Evolutionary conservation across 1,140 invertebrate genomes (phyloP).

Genomic region (Eriocheir sinensis): DNA sequence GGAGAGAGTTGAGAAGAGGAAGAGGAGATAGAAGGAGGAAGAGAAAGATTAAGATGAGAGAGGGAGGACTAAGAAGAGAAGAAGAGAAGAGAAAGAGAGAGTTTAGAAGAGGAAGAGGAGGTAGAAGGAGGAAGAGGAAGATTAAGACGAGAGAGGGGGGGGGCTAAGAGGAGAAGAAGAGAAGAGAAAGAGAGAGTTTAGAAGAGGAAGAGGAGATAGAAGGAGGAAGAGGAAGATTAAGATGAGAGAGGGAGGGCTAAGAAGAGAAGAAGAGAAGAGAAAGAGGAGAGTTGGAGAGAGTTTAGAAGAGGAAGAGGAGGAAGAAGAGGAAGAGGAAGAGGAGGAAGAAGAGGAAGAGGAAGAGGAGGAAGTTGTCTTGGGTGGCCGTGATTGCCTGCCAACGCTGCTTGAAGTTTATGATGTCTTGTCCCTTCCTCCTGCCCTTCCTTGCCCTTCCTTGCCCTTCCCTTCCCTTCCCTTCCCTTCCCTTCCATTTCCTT

Average conservation of each 20-base stretch:
- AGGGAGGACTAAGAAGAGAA: too few relatives aligned
- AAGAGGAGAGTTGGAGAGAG: neutral
- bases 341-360: neutral
- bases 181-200: too few relatives aligned
- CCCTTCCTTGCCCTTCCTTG: too few relatives aligned
- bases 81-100: neutral
- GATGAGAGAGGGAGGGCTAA: too few relatives aligned
- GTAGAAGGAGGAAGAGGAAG: neutral
- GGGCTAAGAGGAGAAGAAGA: neutral
- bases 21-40: neutral
- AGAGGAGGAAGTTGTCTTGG: neutral
- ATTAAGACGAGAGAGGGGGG: neutral
- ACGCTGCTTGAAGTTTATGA: too few relatives aligned
- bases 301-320: neutral
- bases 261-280: too few relatives aligned
- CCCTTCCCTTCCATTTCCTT: too few relatives aligned
- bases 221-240: too few relatives aligned
- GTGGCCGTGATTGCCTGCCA: neutral
- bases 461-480: too few relatives aligned
- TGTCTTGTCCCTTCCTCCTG: too few relatives aligned
- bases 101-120: neutral
- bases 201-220: too few relatives aligned
- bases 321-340: neutral
- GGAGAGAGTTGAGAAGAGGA: neutral
- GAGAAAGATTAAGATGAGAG: too few relatives aligned